Evolutionary conservation across 2,888 invertebrate species (phyloP).

Genomic region (Drosophila paranaensis): DNA sequence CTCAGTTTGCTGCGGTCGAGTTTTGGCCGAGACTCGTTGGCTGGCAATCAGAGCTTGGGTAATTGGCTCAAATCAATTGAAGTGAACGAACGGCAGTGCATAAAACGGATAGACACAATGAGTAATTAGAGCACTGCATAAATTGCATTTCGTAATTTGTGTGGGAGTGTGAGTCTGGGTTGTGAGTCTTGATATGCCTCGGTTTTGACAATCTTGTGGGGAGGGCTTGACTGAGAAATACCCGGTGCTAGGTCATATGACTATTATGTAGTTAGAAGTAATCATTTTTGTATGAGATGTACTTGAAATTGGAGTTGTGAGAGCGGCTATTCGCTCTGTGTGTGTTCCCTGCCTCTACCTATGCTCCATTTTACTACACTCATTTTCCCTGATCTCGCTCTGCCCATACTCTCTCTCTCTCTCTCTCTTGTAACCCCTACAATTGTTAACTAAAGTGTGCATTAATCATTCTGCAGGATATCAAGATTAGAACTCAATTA

Average conservation of each 20-base stretch:
- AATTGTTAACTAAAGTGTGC: no score
- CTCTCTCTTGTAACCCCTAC: background rate
- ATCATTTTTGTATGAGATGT: background rate
- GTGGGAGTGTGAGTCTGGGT: background rate
- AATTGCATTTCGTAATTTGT: background rate
- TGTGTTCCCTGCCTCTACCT: background rate
- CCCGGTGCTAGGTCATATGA: background rate
- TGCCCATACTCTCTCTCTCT: background rate
- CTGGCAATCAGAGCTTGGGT: slow-evolving; percentile 25
- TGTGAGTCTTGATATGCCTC: background rate
- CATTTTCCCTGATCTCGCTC: background rate
- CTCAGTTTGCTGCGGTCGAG: slow-evolving; percentile 8
- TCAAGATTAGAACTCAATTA: no score
- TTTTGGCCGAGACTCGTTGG: slow-evolving; percentile 21
- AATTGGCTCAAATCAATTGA: slow-evolving; percentile 39
- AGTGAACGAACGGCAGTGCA: slow-evolving; percentile 3
- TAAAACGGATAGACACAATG: slow-evolving; percentile 5
- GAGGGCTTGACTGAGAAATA: background rate
- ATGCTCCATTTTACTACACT: background rate
- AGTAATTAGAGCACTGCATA: slow-evolving; percentile 18
- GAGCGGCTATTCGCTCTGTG: background rate
- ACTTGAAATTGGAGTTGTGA: background rate
- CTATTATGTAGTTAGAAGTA: background rate
- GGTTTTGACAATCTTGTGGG: no score
- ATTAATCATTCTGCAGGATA: no score